Base-by-base conservation (phyloP, 92 coral and sea anemone genomes). In the Epizoanthus stellaris region DNA sequence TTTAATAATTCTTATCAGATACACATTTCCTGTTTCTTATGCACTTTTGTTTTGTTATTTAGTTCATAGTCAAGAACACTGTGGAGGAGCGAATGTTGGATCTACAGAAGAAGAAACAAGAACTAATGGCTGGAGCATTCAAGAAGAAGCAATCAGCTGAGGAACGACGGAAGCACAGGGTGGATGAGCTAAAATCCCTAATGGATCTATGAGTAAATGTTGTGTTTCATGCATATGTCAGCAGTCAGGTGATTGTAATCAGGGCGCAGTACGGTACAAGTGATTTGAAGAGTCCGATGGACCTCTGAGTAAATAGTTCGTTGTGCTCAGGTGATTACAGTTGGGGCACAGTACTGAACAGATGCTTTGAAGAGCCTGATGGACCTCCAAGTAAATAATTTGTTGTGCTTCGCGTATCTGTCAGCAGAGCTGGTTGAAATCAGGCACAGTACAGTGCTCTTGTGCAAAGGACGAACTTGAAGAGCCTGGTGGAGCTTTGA, bases 11-110 rank as follows among this genome's bases (percentile, higher is more conserved):
- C n/a, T n/a, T n/a, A n/a, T n/a, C n/a, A 45, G 7, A 45, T 45
- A 45, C 56, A 49, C 11, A 4, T 49, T 49, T 49, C 3, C 56
- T 49, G 56, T 49, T 49, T 49, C 9, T 49, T 2, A 49, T 49
- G 3, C 9, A 57, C 58, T 67, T n/a, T 15, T 21, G 40, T 34
- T 57, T 4, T 81, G 17, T 68, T 67, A 38, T 25, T 39, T 60
- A 93, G 97, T 93, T 93, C 57, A 84, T 93, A 34, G 93, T 89
- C 38, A 93, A 93, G 82, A 90, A 91, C 86, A 88, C 94, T 42
- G 93, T 93, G 76, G 97, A 93, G 63, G 97, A 93, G 75, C 89
- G 93, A 65, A 93, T 93, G 97, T 86, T 93, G 68, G 97, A 93
- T 54, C 88, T 91, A 12, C 97, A 93, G 86, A 93, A 91, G 89